Conservation (phyloP, 1,140 invertebrate species). For the Trichonephila inaurata region DNA sequence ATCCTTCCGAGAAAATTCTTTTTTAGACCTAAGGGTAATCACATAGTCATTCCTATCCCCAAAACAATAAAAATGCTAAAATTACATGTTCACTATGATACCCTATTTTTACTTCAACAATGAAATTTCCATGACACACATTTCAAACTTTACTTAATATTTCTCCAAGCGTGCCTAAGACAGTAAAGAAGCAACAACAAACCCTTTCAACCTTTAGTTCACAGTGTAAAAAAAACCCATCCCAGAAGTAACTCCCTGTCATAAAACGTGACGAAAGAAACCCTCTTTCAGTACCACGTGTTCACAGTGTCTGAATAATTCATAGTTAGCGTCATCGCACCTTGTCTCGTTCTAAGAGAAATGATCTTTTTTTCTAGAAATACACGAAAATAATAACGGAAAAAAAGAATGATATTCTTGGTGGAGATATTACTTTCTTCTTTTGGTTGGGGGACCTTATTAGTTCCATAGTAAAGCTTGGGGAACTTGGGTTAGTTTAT, state of each 20-base stretch:
- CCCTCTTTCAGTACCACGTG: neutral
- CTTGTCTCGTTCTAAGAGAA: neutral
- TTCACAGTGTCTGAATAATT: neutral
- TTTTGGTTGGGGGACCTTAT: neutral
- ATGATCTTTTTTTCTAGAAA: neutral
- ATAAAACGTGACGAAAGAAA: conserved; percentile 1
- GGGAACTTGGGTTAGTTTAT: neutral
- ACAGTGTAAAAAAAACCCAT: neutral
- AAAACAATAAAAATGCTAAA: neutral
- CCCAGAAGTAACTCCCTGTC: conserved; percentile 17
- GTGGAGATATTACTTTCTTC: neutral
- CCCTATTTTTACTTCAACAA: neutral
- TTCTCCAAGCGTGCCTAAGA: neutral
- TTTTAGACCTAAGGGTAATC: too few species aligned
- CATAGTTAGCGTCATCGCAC: conserved; percentile 36
- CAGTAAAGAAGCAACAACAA: neutral
- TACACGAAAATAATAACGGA: conserved; percentile 12
- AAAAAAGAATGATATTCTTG: neutral
- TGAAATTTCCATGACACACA: neutral
- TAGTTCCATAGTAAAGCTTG: neutral
- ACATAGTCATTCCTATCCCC: neutral
- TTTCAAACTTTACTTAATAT: conserved; percentile 32
- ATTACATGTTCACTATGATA: neutral
- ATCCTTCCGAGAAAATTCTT: too few species aligned
- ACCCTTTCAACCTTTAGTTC: neutral